These are phyloP conservation scores for Fukomys damarensis DNA, from an alignment of 2,113 vertebrate genomes.

Conservation along the genomic window DNA sequence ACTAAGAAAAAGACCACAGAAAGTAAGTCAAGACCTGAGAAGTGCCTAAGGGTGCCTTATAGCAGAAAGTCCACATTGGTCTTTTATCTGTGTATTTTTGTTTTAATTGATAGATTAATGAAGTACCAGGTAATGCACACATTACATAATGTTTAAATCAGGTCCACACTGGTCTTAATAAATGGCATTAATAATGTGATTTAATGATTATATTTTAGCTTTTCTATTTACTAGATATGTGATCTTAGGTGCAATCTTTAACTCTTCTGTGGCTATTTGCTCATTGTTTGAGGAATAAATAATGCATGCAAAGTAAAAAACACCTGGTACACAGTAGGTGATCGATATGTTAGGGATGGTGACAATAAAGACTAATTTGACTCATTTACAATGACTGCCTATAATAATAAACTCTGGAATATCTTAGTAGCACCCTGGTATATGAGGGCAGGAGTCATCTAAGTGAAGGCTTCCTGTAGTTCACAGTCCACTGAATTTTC, in stretches of 20 bases:
- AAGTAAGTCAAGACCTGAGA: not conserved
- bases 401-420: not conserved
- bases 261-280: not conserved
- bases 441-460: not conserved
- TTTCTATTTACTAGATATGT: not conserved
- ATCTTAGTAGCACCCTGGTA: not conserved
- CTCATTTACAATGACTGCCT: not conserved
- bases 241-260: not conserved
- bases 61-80: not conserved
- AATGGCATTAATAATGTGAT: constrained; percentile 1
- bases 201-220: not conserved
- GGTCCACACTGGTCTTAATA: not conserved
- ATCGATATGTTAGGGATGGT: not conserved
- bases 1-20: constrained; percentile 24
- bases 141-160: not conserved
- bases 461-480: not conserved
- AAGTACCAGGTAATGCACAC: not conserved
- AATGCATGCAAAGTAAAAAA: constrained; percentile 15
- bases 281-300: constrained; percentile 25
- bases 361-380: not conserved
- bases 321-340: not conserved
- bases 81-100: not conserved
- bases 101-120: not conserved
- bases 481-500: not conserved
- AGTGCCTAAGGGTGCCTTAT: not conserved